These are phyloP conservation scores for Antennarius maculatus DNA, from an alignment of 2,797 vertebrate species.

Conservation along the genomic window DNA sequence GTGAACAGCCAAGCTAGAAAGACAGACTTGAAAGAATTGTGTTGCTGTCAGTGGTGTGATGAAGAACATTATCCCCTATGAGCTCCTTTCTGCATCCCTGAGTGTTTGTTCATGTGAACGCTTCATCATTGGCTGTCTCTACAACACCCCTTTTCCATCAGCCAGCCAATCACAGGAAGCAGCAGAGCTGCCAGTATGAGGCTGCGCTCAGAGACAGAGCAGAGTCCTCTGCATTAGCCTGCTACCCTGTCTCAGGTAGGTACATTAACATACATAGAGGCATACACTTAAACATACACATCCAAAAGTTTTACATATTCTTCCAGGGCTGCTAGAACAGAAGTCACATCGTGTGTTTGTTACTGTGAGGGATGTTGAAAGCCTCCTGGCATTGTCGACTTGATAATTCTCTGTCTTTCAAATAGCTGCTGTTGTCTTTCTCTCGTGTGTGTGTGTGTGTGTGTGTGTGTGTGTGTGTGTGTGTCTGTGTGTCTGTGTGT, in stretches of 20 bases:
- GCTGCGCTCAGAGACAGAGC: slow-evolving; percentile 63
- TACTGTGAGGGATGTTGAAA: slow-evolving; percentile 36
- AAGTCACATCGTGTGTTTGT: slow-evolving; percentile 19
- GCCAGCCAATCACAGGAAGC: slow-evolving; percentile 58
- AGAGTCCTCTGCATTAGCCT: slow-evolving; percentile 41
- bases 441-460: background rate
- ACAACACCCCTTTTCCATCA: slow-evolving; percentile 29
- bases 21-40: too few species aligned
- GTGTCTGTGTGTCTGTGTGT: slow-evolving; percentile 1
- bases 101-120: slow-evolving; percentile 46
- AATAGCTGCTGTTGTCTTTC: slow-evolving; percentile 26
- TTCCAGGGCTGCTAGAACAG: slow-evolving; percentile 18
- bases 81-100: slow-evolving; percentile 28
- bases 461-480: slow-evolving; percentile 15
- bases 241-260: slow-evolving; percentile 64
- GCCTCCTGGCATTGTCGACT: slow-evolving; percentile 22
- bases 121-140: slow-evolving; percentile 76
- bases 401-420: slow-evolving; percentile 33
- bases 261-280: slow-evolving; percentile 28
- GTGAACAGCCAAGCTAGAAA: too few species aligned
- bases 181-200: slow-evolving; percentile 52
- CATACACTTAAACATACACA: slow-evolving; percentile 2
- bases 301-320: slow-evolving; percentile 45
- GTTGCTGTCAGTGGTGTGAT: too few species aligned
- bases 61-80: slow-evolving; percentile 2